phyloP scores from a whole-genome alignment of 2,888 invertebrate species.

The Chymomyza procnemis region DNA sequence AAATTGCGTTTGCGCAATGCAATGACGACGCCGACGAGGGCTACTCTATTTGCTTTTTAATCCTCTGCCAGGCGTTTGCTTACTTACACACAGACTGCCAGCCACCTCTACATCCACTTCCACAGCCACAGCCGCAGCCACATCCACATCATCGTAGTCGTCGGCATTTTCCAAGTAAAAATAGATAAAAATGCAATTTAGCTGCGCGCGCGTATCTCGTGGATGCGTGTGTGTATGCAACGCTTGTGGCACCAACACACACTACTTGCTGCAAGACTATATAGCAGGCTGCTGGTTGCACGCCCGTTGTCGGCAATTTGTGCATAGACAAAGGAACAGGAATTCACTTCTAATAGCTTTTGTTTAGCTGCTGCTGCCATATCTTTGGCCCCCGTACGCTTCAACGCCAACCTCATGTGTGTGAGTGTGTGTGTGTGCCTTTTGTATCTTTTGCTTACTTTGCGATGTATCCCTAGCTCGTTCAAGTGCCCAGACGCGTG shows the following conservation, averaged over 20 bases:
- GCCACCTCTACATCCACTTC: background rate
- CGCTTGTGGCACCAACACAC: slow-evolving; percentile 20
- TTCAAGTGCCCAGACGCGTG: background rate
- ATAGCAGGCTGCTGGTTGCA: background rate
- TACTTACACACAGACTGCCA: slow-evolving; percentile 22
- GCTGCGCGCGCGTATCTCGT: slow-evolving; percentile 41
- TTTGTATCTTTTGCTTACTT: background rate
- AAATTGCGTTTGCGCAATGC: slow-evolving; percentile 46
- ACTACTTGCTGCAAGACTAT: background rate
- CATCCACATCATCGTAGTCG: slow-evolving; percentile 18
- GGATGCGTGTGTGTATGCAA: slow-evolving; percentile 40
- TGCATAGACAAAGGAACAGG: slow-evolving; percentile 70
- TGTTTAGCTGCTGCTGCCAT: slow-evolving; percentile 30
- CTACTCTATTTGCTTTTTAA: slow-evolving; percentile 49
- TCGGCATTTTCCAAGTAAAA: slow-evolving; percentile 67
- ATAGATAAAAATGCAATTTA: slow-evolving; percentile 72
- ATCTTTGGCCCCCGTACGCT: slow-evolving; percentile 1
- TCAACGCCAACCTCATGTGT: background rate
- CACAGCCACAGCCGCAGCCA: slow-evolving; percentile 6
- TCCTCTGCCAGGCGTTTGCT: slow-evolving; percentile 48
- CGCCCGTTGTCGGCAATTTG: slow-evolving; percentile 61
- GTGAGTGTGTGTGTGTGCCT: background rate
- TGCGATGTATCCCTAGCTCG: background rate
- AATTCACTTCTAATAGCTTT: slow-evolving; percentile 63
- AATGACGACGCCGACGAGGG: slow-evolving; percentile 6